Evolutionary conservation across 2,113 vertebrate species (phyloP).

Genomic region (Silurus asotus): DNA sequence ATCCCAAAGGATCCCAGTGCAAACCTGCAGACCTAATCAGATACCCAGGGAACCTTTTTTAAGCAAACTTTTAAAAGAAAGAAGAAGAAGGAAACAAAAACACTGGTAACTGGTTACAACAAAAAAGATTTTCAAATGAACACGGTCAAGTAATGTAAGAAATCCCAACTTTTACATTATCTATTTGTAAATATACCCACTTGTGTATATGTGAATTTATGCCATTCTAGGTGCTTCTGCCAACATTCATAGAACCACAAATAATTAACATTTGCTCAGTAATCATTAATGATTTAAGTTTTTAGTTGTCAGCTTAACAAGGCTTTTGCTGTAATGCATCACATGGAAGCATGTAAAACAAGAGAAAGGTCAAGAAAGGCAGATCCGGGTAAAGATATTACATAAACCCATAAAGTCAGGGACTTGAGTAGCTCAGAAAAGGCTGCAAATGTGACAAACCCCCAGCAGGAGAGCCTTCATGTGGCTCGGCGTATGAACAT

Average conservation of each 20-base stretch:
- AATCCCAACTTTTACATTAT: neutral
- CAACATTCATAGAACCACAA: neutral
- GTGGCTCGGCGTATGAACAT: slow-evolving; percentile 48
- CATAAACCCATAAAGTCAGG: neutral
- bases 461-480: slow-evolving; percentile 44
- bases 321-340: neutral
- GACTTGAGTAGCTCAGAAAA: slow-evolving; percentile 37
- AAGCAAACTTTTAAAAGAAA: neutral
- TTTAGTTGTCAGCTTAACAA: neutral
- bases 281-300: neutral
- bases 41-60: neutral
- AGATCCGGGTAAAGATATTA: neutral
- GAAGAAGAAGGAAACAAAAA: too few relatives aligned
- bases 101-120: neutral
- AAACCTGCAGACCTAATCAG: too few relatives aligned
- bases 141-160: neutral
- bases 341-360: neutral
- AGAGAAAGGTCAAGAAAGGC: neutral
- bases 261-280: neutral
- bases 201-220: neutral
- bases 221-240: neutral
- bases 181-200: neutral
- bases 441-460: slow-evolving; percentile 56
- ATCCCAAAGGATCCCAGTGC: neutral
- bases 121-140: neutral